phyloP scores from a whole-genome alignment of 2,113 vertebrate genomes.

The Felis chaus region DNA sequence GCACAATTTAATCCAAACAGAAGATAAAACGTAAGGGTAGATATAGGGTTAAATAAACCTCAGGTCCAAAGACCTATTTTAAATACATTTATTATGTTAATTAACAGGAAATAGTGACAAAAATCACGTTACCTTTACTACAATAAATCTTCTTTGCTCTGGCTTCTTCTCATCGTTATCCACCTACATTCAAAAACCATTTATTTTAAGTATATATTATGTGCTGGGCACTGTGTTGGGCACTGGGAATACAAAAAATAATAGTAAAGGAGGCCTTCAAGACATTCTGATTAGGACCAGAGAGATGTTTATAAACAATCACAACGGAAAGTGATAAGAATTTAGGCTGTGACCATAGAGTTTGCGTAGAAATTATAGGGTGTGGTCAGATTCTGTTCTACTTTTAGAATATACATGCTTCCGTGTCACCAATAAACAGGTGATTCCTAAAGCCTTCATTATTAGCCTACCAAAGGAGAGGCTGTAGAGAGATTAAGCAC shows the following conservation, averaged over 20 bases:
- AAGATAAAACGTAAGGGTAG: not conserved
- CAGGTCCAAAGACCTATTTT: not conserved
- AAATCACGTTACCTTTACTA: not conserved
- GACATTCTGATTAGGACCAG: not conserved
- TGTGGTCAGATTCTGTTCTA: not conserved
- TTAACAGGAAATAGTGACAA: not conserved
- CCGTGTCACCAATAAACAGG: not conserved
- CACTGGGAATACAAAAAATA: not conserved
- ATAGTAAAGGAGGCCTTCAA: not conserved
- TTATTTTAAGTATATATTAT: not conserved
- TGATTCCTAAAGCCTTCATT: not conserved
- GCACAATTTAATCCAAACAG: slow-evolving; percentile 15
- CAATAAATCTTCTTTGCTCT: not conserved
- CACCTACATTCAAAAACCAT: not conserved
- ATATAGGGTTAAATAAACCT: not conserved
- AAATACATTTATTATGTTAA: not conserved
- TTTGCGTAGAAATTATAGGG: not conserved
- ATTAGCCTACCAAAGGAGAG: not conserved
- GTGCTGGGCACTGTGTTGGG: not conserved
- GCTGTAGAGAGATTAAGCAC: not conserved
- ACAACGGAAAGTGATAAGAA: not conserved
- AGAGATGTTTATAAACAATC: not conserved
- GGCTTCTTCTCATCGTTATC: not conserved
- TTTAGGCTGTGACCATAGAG: not conserved
- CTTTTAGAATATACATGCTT: not conserved